These are phyloP conservation scores for Tauraco erythrolophus DNA, from an alignment of 2,113 vertebrate species.

Conservation along the genomic window DNA sequence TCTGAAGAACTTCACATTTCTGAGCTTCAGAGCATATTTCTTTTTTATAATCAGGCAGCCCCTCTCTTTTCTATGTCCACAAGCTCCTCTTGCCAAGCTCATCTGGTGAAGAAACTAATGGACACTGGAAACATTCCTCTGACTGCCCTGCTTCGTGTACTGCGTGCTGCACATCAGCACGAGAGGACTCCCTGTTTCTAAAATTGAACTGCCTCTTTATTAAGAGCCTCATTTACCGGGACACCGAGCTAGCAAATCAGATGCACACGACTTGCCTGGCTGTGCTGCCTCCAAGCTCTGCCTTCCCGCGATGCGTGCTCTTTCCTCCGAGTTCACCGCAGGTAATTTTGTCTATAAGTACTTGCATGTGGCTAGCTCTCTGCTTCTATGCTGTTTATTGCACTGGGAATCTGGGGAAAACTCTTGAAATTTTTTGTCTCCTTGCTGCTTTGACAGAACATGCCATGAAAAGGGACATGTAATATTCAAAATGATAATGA, in stretches of 20 bases:
- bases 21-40: neutral
- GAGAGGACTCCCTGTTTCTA: slow-evolving; percentile 7
- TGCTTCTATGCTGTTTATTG: neutral
- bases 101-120: neutral
- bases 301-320: neutral
- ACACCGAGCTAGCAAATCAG: slow-evolving; percentile 13
- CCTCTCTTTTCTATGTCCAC: neutral
- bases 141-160: neutral
- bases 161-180: neutral
- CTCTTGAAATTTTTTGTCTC: neutral
- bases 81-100: neutral
- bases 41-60: neutral
- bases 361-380: neutral
- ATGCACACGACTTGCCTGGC: neutral
- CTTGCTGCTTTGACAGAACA: neutral
- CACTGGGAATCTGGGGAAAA: neutral
- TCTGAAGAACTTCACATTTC: neutral
- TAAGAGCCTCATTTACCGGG: neutral
- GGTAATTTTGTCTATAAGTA: neutral
- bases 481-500: neutral
- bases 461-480: neutral
- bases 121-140: neutral
- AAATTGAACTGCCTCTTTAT: slow-evolving; percentile 29
- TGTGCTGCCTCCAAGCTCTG: neutral
- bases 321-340: neutral